These are phyloP conservation scores for Chrysina gloriosa DNA, from an alignment of 2,888 invertebrate species.

Conservation along the genomic window DNA sequence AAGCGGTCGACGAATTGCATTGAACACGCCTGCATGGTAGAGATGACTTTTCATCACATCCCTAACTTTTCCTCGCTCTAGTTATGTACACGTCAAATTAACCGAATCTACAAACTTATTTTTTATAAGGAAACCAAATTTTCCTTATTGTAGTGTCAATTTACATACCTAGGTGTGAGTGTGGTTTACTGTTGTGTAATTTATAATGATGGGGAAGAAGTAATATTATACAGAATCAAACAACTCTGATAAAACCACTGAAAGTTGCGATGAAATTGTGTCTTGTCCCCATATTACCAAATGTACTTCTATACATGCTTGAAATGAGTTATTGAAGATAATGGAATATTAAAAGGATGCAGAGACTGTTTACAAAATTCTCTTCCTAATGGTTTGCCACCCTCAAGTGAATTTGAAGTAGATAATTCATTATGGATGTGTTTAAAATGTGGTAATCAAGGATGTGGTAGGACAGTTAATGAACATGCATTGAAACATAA, in stretches of 20 bases:
- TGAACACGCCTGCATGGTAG: too few relatives aligned
- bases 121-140: too few relatives aligned
- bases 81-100: too few relatives aligned
- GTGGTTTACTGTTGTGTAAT: slow-evolving; percentile 16
- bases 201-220: slow-evolving; percentile 76
- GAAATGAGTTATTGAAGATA: slow-evolving; percentile 67
- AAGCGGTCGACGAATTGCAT: too few relatives aligned
- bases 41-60: too few relatives aligned
- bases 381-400: slow-evolving; percentile 48
- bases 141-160: too few relatives aligned
- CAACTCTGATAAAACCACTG: slow-evolving; percentile 74
- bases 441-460: slow-evolving; percentile 81
- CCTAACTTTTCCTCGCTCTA: too few relatives aligned
- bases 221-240: slow-evolving; percentile 77
- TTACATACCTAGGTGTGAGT: too few relatives aligned
- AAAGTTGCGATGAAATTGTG: slow-evolving; percentile 76
- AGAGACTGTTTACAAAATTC: slow-evolving; percentile 60
- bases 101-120: too few relatives aligned
- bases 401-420: slow-evolving; percentile 61
- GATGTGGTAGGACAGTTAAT: slow-evolving; percentile 77
- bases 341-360: slow-evolving; percentile 67
- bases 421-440: slow-evolving; percentile 80
- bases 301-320: slow-evolving; percentile 75
- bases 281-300: slow-evolving; percentile 78
- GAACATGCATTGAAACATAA: slow-evolving; percentile 81